phyloP scores from a whole-genome alignment of 2,113 vertebrate species.

The Microtus pennsylvanicus region DNA sequence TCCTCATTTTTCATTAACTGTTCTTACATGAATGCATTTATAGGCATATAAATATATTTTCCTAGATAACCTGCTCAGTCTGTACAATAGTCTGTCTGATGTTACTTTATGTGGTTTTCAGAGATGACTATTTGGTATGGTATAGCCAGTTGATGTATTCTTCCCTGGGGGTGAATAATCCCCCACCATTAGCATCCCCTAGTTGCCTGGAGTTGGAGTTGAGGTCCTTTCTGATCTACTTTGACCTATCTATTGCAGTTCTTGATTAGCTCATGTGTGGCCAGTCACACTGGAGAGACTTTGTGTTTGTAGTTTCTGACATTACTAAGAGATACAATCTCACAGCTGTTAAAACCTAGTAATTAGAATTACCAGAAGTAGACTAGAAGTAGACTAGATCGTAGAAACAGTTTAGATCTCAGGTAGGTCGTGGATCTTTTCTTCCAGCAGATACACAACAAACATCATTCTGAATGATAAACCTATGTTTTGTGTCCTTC shows the following conservation, averaged over 20 bases:
- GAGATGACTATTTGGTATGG: not conserved
- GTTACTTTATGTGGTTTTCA: not conserved
- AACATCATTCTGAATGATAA: not conserved
- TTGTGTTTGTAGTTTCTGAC: not conserved
- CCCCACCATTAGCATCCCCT: not conserved
- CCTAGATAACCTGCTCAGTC: not conserved
- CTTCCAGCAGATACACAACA: not conserved
- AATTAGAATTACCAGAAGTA: not conserved
- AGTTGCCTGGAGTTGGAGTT: not conserved
- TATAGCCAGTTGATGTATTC: not conserved
- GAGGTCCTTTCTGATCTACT: not conserved
- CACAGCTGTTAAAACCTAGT: not conserved
- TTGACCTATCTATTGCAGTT: not conserved
- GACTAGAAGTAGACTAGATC: not conserved
- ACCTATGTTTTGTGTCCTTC: not conserved
- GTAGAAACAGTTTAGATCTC: conserved; percentile 18
- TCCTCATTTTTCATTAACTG: not conserved
- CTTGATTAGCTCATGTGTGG: not conserved
- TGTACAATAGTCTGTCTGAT: not conserved
- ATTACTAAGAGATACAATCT: not conserved
- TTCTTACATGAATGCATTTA: not conserved
- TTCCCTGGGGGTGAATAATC: not conserved
- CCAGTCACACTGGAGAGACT: not conserved
- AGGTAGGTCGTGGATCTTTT: not conserved
- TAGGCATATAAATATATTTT: not conserved